phyloP scores from a whole-genome alignment of 2,797 vertebrate species.

The Lutjanus campechanus region DNA sequence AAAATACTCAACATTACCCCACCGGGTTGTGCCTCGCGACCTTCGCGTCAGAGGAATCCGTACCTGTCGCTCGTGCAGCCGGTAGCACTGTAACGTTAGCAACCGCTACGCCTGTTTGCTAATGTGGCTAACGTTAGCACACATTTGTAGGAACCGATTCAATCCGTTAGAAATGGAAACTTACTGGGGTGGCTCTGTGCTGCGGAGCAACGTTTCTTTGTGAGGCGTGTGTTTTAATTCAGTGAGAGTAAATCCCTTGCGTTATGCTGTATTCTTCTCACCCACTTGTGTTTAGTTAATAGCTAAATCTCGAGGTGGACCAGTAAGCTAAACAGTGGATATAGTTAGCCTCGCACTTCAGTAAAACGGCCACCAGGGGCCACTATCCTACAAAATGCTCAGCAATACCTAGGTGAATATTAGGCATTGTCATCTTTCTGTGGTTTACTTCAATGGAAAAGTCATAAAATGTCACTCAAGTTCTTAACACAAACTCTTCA shows the following conservation, averaged over 20 bases:
- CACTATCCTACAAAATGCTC: conserved; percentile 53
- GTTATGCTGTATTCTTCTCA: conserved; percentile 29
- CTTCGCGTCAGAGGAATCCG: background rate
- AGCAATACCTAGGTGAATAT: background rate
- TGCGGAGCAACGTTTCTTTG: conserved; percentile 52
- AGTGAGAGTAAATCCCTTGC: conserved; percentile 38
- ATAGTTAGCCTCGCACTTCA: conserved; percentile 57
- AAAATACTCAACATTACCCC: rapidly evolving
- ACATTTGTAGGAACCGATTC: conserved; percentile 41
- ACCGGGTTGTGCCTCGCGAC: background rate
- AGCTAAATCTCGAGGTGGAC: conserved; percentile 70
- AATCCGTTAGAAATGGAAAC: conserved; percentile 52
- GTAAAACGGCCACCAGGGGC: conserved; percentile 44
- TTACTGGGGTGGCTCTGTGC: conserved; percentile 59
- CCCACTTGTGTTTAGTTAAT: conserved; percentile 62
- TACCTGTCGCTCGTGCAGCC: conserved; percentile 27
- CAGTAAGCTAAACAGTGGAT: conserved; percentile 56
- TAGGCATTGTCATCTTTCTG: background rate
- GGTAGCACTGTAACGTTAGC: conserved; percentile 45
- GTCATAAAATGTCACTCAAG: background rate
- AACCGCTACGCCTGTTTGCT: conserved; percentile 56
- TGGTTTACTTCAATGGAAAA: background rate
- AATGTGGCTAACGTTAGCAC: conserved; percentile 68
- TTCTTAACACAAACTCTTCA: background rate
- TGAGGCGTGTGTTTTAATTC: conserved; percentile 61